Evolutionary conservation across 2,888 invertebrate species (phyloP), one percentile per base, ranked within the genome.

Genomic region (Parochlus steinenii): DNA sequence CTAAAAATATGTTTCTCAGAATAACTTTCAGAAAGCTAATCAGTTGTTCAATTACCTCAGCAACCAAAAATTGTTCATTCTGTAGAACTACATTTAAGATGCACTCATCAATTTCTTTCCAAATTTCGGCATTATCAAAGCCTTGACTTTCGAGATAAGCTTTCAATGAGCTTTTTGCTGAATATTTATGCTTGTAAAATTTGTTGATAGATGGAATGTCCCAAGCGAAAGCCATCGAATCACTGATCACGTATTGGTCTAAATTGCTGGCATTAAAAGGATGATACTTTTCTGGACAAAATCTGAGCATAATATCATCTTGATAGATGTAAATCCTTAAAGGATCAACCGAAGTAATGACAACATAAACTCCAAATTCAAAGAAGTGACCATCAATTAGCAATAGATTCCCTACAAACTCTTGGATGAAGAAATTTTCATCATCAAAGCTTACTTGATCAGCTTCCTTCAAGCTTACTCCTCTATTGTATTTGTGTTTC

Each of bases 181-280:
- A 74, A 45, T 76, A 77, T 24, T 80, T 59, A 1, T 67, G 64
- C 1, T 65, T 68, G 50, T 80, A 83, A 40, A 74, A 74, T 43
- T 72, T 67, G 12, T 68, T 65, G 24, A 87, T 54, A 0, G 77
- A 76, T 0, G 83, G 79, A 6, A 95, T 77, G 53, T 93, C 70
- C 95, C 95, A 97, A 8, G 82, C 76, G 0, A 95, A 95, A 27
- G 85, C 61, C 53, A 97, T 97, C 52, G 90, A 81, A 53, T 93
- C 92, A 0, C 82, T 85, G 1, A 97, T 81, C 2, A 97, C 87
- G 52, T 97, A 97, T 51, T 92, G 89, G 47, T 89, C 76, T 18
- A 80, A 50, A 47, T 75, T 67, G 3, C 64, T 58, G 0, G 76
- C 62, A 58, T 95, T 78, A 48, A 97, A 90, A 0, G 93, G 95